These are phyloP conservation scores for Ptilorrhoa leucosticta DNA, from an alignment of 2,113 vertebrate genomes.

Conservation along the genomic window DNA sequence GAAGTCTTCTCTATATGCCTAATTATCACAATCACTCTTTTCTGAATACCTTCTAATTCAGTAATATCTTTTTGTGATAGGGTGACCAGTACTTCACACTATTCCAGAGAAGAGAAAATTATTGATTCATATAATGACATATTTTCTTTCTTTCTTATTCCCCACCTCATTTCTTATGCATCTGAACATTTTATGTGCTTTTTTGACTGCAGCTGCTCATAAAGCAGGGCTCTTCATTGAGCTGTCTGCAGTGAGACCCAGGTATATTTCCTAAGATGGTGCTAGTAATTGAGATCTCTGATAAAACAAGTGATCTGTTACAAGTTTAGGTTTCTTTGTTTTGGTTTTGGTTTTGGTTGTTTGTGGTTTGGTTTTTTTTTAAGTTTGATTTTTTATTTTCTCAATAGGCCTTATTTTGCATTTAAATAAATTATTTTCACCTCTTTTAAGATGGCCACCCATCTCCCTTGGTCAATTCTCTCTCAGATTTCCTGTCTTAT, in stretches of 20 bases:
- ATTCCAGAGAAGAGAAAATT: background rate
- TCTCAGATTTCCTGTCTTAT: background rate
- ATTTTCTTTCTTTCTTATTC: slow-evolving; percentile 31
- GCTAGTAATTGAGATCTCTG: background rate
- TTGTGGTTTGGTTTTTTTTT: too few species aligned
- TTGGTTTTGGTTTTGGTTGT: background rate
- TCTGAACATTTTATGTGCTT: background rate
- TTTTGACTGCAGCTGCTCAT: background rate
- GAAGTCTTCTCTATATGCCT: background rate
- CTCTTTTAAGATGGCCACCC: background rate
- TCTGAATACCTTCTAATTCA: slow-evolving; percentile 43
- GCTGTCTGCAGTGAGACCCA: background rate
- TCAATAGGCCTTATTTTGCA: background rate
- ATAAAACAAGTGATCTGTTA: background rate
- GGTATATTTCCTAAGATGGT: background rate
- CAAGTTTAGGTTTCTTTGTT: background rate
- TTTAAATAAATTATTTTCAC: background rate
- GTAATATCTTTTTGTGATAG: slow-evolving; percentile 5
- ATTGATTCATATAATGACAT: slow-evolving; percentile 14
- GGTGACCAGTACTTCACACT: slow-evolving; percentile 7
- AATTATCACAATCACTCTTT: slow-evolving; percentile 38
- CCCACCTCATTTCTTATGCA: background rate
- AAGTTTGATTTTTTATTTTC: background rate
- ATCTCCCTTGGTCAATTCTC: background rate
- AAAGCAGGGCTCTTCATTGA: background rate